Evolutionary conservation across 1,140 invertebrate species (phyloP), one percentile per base, ranked within the genome.

Genomic region (Megalonaias nervosa): DNA sequence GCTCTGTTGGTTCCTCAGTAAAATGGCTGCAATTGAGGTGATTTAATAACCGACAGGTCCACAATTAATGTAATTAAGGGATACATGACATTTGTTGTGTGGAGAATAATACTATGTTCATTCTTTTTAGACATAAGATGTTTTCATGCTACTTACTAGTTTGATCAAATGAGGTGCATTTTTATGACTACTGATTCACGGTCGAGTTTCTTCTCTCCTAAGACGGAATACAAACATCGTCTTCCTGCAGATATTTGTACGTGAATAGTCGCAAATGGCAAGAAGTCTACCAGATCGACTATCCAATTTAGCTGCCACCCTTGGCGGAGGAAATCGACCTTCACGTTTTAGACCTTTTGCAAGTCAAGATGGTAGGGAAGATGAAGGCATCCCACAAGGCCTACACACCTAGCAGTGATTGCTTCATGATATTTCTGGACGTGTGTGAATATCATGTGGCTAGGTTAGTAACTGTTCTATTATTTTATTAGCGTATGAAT

Each of bases 321-420:
- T 96, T 97, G 83, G 95, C 96, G n/a, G 95, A 96, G 91, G 95
- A 97, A 92, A 97, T 97, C 73, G 96, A 97, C 87, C 95, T 97
- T 81, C 95, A 96, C 84, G 95, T 97, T 1, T 96, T 97, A 82
- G 96, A 97, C 91, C 90, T 97, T 75, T 92, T 93, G 58, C 95
- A 94, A 0, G 91, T 97, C 55, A 94, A 94, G 86, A 93, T 94
- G 91, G 89, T 97, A n/a, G 96, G 95, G 6, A 95, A 93, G 64
- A 96, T 97, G 94, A 86, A 96, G n/a, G 92, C 95, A 74, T 93
- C 95, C 17, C 96, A 97, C 87, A 95, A 95, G 89, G 95, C 95
- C 3, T 97, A 95, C 85, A 97, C 96, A 11, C 94, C 95, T 12
- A 96, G 96, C 87, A 95, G 95, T 74, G 95, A 97, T 88, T 97